Conservation (phyloP, 2,797 vertebrate genomes). For the Xiphophorus birchmanni region DNA sequence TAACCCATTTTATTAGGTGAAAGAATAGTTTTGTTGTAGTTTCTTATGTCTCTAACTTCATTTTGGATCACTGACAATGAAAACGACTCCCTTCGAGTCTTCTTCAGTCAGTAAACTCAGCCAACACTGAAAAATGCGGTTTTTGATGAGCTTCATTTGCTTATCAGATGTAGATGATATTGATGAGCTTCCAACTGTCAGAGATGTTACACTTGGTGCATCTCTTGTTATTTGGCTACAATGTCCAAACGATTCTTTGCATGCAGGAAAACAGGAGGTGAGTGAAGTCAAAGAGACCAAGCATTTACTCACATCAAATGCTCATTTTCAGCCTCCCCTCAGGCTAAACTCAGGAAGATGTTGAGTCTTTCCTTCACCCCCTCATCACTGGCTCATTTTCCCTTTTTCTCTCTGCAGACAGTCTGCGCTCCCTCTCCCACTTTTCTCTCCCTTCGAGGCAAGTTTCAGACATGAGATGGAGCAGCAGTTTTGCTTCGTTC, state of each 20-base stretch:
- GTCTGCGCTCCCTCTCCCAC: constrained; percentile 30
- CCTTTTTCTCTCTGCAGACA: constrained; percentile 23
- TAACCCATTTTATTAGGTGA: neutral
- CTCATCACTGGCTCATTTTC: constrained; percentile 28
- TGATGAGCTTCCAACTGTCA: neutral
- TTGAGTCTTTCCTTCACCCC: constrained; percentile 26
- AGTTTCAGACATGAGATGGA: constrained; percentile 65
- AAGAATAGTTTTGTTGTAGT: neutral
- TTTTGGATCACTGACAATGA: neutral
- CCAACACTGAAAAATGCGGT: neutral
- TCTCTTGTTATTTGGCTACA: constrained; percentile 7
- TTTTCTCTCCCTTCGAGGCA: constrained; percentile 55
- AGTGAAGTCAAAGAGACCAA: neutral
- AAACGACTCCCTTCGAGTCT: neutral
- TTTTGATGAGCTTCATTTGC: neutral
- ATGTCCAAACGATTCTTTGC: neutral
- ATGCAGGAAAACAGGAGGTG: too few relatives aligned
- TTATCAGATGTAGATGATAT: neutral
- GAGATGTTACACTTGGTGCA: neutral
- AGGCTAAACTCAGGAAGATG: constrained; percentile 46
- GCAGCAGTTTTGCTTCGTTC: constrained; percentile 41
- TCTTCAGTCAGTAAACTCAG: neutral
- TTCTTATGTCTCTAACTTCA: neutral
- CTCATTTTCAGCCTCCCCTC: constrained; percentile 47
- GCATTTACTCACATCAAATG: constrained; percentile 30